These are phyloP conservation scores for Eidolon dupreanum DNA, from an alignment of 2,797 vertebrate genomes.

Conservation along the genomic window DNA sequence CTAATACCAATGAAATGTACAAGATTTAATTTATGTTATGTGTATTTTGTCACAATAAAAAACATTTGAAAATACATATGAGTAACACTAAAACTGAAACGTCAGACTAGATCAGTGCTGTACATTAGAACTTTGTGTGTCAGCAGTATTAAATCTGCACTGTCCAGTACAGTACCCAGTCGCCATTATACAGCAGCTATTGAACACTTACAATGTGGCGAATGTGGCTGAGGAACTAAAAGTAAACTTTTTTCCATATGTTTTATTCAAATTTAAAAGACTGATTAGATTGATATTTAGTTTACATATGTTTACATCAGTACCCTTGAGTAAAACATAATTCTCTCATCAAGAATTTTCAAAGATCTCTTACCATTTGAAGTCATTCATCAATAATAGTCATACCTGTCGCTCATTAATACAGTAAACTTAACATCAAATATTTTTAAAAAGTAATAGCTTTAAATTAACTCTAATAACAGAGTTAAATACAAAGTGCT, in stretches of 20 bases:
- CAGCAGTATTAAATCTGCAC: too few relatives aligned
- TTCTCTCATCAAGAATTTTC: background rate
- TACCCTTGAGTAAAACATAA: background rate
- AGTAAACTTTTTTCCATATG: background rate
- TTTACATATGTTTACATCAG: background rate
- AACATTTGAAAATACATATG: too few relatives aligned
- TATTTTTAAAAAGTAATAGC: background rate
- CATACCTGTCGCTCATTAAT: background rate
- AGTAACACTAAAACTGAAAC: too few relatives aligned
- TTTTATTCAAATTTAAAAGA: conserved; percentile 22
- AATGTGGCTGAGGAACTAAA: background rate
- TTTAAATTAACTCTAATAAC: conserved; percentile 18
- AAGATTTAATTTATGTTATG: too few relatives aligned
- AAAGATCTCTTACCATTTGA: conserved; percentile 1
- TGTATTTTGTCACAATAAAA: too few relatives aligned
- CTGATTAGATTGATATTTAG: background rate
- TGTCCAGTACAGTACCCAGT: too few relatives aligned
- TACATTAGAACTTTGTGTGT: too few relatives aligned
- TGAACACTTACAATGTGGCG: too few relatives aligned
- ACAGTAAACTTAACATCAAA: background rate
- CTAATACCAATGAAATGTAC: too few relatives aligned
- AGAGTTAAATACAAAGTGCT: background rate
- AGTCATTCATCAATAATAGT: background rate
- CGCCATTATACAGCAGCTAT: too few relatives aligned
- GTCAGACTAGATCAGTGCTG: too few relatives aligned